Conservation (phyloP, 2,888 invertebrate species). For the Drosophila buzzatii region DNA sequence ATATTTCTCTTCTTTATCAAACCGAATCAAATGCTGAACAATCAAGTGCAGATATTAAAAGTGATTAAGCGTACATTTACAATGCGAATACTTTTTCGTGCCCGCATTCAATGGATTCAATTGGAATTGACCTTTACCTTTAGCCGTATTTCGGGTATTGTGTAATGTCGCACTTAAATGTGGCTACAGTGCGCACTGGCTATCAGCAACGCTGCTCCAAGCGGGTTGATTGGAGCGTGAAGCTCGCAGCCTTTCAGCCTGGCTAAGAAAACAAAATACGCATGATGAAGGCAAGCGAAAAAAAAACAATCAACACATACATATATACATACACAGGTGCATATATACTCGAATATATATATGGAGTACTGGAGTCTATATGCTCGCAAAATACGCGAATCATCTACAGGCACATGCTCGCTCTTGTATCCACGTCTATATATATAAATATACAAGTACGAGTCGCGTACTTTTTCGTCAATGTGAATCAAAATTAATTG, state of each 20-base stretch:
- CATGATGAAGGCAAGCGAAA: constrained; percentile 58
- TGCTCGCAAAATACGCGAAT: constrained; percentile 23
- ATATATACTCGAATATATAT: background rate
- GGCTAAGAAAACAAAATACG: constrained; percentile 36
- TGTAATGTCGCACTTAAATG: constrained; percentile 56
- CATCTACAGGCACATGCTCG: constrained; percentile 27
- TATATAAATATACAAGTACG: constrained; percentile 56
- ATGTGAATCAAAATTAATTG: constrained; percentile 75
- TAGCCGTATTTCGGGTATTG: constrained; percentile 31
- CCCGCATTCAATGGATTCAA: constrained; percentile 11
- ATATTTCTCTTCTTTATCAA: constrained; percentile 6
- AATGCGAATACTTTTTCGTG: constrained; percentile 17
- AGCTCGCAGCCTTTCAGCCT: constrained; percentile 8
- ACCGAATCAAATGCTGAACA: constrained; percentile 41
- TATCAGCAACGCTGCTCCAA: constrained; percentile 24
- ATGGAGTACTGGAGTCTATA: constrained; percentile 27
- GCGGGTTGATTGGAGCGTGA: constrained; percentile 61
- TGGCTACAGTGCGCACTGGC: constrained; percentile 16
- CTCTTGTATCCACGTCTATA: constrained; percentile 2
- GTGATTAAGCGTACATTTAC: constrained; percentile 47
- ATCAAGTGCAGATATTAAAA: constrained; percentile 50
- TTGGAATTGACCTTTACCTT: constrained; percentile 39
- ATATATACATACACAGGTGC: background rate
- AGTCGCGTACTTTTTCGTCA: constrained; percentile 63
- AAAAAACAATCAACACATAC: constrained; percentile 12